These are phyloP conservation scores for Chironomus tentans DNA, from an alignment of 2,888 invertebrate genomes.

Conservation along the genomic window DNA sequence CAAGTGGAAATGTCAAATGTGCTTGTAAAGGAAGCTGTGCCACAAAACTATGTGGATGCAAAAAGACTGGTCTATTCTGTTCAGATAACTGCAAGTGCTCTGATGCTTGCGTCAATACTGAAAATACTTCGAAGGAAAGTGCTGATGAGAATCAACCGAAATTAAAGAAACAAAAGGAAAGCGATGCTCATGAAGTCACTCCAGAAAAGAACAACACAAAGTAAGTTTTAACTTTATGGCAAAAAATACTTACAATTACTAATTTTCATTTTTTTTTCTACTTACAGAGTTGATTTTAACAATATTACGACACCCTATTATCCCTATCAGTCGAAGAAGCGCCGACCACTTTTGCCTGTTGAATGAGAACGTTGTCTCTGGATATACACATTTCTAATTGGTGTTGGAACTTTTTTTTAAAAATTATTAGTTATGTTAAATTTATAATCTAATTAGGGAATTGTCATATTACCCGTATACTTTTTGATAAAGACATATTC, in stretches of 20 bases:
- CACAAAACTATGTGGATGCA: conserved; percentile 51
- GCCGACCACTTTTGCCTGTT: background rate
- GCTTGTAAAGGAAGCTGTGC: conserved; percentile 52
- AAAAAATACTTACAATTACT: background rate
- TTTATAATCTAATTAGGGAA: background rate
- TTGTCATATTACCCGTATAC: background rate
- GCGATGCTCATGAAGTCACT: background rate
- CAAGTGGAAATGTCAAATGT: conserved; percentile 52
- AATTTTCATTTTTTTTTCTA: background rate
- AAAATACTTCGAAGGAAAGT: conserved; percentile 29
- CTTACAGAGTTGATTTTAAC: background rate
- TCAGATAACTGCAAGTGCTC: conserved; percentile 47
- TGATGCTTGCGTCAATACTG: conserved; percentile 41
- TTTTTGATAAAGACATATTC: background rate
- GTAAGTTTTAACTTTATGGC: background rate
- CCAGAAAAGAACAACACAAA: background rate
- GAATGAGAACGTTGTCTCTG: background rate
- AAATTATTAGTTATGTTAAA: no score
- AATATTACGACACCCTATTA: conserved; percentile 20
- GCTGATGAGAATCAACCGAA: conserved; percentile 18
- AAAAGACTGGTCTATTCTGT: conserved; percentile 46
- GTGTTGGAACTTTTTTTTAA: no score
- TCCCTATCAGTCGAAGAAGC: conserved; percentile 7
- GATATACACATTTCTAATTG: no score
- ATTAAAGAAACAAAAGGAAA: conserved; percentile 6